Evolutionary conservation across 1,140 invertebrate genomes (phyloP).

Genomic region (Whitmania pigra): DNA sequence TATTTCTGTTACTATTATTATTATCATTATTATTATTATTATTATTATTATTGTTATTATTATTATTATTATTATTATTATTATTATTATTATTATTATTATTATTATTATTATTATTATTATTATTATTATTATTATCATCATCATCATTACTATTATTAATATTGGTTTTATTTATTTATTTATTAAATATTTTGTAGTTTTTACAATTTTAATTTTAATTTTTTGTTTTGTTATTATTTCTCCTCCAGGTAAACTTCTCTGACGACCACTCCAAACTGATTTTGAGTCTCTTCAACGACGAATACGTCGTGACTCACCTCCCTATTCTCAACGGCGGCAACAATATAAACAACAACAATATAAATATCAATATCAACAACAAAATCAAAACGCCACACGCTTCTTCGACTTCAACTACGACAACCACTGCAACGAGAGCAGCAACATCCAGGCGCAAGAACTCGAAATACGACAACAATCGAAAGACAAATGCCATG

Average conservation of each 20-base stretch:
- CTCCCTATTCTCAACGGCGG: neutral
- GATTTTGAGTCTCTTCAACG: conserved; percentile 86
- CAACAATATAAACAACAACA: conserved; percentile 61
- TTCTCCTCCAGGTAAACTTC: conserved; percentile 73
- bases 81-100: too few species aligned
- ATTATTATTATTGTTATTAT: too few species aligned
- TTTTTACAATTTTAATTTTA: neutral
- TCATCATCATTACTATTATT: too few species aligned
- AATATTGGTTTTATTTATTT: too few species aligned
- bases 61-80: too few species aligned
- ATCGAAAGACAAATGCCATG: neutral
- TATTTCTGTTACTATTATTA: too few species aligned
- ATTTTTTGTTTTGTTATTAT: neutral
- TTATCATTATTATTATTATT: too few species aligned
- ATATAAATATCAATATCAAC: conserved; percentile 76
- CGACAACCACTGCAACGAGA: neutral
- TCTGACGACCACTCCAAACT: conserved; percentile 89
- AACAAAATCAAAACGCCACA: neutral
- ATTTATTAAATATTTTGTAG: neutral
- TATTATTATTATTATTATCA: too few species aligned
- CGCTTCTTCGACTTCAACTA: neutral
- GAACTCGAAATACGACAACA: neutral
- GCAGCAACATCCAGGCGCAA: neutral
- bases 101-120: too few species aligned
- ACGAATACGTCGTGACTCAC: conserved; percentile 69